Base-by-base conservation (phyloP, 64 coral and sea anemone genomes). In the Actinia tenebrosa region DNA sequence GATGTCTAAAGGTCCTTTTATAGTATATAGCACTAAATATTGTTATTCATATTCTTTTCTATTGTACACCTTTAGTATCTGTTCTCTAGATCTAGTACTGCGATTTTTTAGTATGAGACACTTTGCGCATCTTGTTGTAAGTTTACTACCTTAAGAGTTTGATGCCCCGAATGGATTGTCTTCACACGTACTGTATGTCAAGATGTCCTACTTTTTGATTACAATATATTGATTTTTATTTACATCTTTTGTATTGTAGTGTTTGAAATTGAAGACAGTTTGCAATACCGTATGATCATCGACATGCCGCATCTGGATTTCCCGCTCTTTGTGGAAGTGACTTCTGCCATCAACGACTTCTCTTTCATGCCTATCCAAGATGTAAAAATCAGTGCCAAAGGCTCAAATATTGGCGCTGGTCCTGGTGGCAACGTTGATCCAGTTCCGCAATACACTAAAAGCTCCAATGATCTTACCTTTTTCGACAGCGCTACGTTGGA, bases 291-390 rank as follows among this genome's bases (percentile, higher is more conserved):
- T 22, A 86, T 98, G 90, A 92, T 72, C 9, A 94, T 94, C 53
- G 71, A 77, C 45, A 77, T 98, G 85, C 95, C 95, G 0, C 71
- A 94, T 20, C 60, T 98, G 5, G 53, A 92, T 84, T 98, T 98
- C 60, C 82, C 93, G 7, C 82, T 98, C 11, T 42, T 92, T 15
- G 89, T 94, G 0, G 95, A 98, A 60, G 45, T 94, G 19, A 94
- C 84, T 8, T 92, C 95, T 15, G 91, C 88, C 77, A 94, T 98
- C 66, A 98, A 98, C 18, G 95, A 98, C 45, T 98, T 98, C 19
- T 94, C 92, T 14, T 98, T 94, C 69, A 89, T 98, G 95, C 89
- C 78, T 56, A 69, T 98, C 64, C 68, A 92, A 22, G 72, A 94
- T 87, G 92, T 98, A 20, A 23, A 64, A 3, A 59, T 93, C 17